Evolutionary conservation across 2,888 invertebrate genomes (phyloP), one percentile per base, ranked within the genome.

Genomic region (Bembecia ichneumoniformis): DNA sequence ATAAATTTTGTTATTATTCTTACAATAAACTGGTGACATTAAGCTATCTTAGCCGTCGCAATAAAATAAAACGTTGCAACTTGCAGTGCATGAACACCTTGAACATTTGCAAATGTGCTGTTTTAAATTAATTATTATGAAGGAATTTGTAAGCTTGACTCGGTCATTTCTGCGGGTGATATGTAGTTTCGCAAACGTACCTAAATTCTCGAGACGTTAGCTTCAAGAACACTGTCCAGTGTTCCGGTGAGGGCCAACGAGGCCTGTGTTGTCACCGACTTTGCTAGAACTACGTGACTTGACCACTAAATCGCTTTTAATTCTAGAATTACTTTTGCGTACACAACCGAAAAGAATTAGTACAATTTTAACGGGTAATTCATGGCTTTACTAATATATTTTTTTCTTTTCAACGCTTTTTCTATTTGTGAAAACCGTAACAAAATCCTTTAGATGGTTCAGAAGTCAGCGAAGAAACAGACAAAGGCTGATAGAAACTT

Each of bases 241-340:
- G 71, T 65, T 64, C 64, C 63, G 58, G 57, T 62, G 71, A 68
- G 65, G 75, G 68, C 67, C 72, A 58, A 55, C 7, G 44, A 40
- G 40, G 61, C 49, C 46, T 49, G 62, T 75, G 75, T 77, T 73
- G 76, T 68, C 71, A 75, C 67, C 64, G 63, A 60, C 58, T 49
- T 58, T 58, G 51, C 55, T 52, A 47, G 28, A 28, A 47, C 58
- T 71, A 82, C 83, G 83, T 83, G 83, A 74, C 69, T 52, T 47
- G 56, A 64, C 66, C 65, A 55, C 60, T 62, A 68, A 82, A 82
- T 76, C 58, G 60, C 71, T 64, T 55, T 61, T 71, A 69, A 72
- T 65, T 64, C 58, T 60, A 13, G 58, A 59, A 65, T 65, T 66
- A 66, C 68, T 70, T 71, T 71, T 57, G 63, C 63, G 55, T 58